A percentile compares a stretch with the other conserved stretches of the same genome.
phyloP scores from a whole-genome alignment of 1,140 invertebrate genomes.

The Heliconius nattereri region DNA sequence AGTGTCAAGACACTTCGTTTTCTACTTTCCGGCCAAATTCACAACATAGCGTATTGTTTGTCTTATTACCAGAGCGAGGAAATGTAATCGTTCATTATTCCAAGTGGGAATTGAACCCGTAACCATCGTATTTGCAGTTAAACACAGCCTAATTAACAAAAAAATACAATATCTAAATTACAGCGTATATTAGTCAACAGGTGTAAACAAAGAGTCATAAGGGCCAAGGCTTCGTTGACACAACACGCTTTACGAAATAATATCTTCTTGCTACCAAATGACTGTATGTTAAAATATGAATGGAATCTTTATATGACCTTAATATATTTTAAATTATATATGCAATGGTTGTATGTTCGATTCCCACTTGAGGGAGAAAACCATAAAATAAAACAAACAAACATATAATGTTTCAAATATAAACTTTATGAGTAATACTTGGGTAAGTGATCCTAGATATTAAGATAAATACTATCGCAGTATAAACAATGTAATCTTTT shows the following conservation, averaged over 20 bases:
- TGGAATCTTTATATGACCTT: neutral
- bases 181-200: neutral
- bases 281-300: neutral
- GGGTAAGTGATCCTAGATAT: neutral
- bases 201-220: constrained; percentile 9
- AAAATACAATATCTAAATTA: neutral
- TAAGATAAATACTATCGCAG: neutral
- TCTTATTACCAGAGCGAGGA: too few species aligned
- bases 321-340: too few species aligned
- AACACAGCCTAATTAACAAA: neutral
- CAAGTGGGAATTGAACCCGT: neutral
- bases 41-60: too few species aligned
- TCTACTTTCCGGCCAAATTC: too few species aligned
- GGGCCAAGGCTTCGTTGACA: constrained; percentile 1
- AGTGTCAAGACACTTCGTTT: too few species aligned
- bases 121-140: neutral
- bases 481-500: constrained; percentile 6
- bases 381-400: neutral
- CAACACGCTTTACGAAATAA: neutral
- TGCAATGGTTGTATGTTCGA: too few species aligned
- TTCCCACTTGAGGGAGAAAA: too few species aligned
- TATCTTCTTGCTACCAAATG: neutral
- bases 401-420: neutral
- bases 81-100: neutral
- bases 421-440: neutral